phyloP scores from a whole-genome alignment of 2,113 vertebrate species.

The Recurvirostra avosetta region DNA sequence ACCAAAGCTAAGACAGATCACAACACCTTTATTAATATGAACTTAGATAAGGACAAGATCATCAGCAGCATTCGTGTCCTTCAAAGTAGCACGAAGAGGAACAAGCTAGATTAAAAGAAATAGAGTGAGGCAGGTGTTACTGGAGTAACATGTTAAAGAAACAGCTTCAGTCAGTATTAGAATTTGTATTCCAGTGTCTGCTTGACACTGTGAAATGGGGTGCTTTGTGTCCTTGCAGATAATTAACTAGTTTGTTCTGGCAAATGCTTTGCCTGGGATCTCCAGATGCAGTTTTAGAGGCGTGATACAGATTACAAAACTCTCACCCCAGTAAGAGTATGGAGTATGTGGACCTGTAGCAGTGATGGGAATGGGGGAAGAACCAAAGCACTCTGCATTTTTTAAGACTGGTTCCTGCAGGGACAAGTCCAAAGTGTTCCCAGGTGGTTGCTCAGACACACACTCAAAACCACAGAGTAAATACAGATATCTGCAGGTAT shows the following conservation, averaged over 20 bases:
- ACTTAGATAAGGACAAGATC: background rate
- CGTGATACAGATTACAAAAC: background rate
- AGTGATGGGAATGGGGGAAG: background rate
- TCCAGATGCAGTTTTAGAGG: background rate
- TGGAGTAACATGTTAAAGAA: background rate
- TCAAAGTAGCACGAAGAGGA: background rate
- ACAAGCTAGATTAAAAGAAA: background rate
- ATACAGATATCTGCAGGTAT: background rate
- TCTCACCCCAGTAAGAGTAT: background rate
- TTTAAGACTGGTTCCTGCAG: background rate
- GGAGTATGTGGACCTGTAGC: background rate
- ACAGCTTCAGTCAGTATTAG: background rate
- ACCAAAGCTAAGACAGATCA: background rate
- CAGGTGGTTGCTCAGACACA: background rate
- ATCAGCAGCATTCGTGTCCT: background rate
- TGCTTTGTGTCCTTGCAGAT: background rate
- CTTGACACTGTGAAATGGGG: background rate
- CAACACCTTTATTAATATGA: background rate
- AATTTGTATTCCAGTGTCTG: background rate
- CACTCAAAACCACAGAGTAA: background rate
- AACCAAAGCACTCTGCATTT: accelerated
- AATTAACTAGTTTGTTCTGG: background rate
- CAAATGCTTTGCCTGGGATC: background rate
- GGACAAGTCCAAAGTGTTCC: background rate
- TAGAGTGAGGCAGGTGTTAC: background rate